Evolutionary conservation across 2,888 invertebrate species (phyloP).

Genomic region (Sarcophaga variegata): DNA sequence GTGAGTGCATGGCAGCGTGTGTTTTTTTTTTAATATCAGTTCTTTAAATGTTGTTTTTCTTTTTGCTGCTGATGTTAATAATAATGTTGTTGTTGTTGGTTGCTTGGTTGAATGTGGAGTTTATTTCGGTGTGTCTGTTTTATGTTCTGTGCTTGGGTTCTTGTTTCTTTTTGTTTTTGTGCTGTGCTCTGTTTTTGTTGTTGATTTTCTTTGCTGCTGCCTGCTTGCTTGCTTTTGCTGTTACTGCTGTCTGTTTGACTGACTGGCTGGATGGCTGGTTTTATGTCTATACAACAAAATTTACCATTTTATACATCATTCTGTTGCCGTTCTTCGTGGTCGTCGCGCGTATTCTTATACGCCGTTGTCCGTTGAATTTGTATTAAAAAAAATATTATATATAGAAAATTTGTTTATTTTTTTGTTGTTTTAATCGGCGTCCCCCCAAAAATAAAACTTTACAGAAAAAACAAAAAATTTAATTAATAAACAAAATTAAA

Average conservation of each 20-base stretch:
- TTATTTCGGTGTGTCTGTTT: neutral
- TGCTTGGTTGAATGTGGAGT: neutral
- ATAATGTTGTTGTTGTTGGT: conserved; percentile 47
- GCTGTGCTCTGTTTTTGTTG: conserved; percentile 64
- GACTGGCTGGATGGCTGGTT: conserved; percentile 62
- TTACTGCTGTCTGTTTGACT: conserved; percentile 40
- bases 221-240: neutral
- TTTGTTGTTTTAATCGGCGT: conserved; percentile 69
- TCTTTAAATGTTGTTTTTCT: conserved; percentile 13
- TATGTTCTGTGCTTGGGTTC: conserved; percentile 56
- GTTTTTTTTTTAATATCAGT: conserved; percentile 14
- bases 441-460: conserved; percentile 58
- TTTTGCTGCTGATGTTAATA: conserved; percentile 38
- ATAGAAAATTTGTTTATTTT: conserved; percentile 45
- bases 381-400: neutral
- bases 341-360: conserved; percentile 66
- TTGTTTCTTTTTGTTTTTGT: conserved; percentile 59
- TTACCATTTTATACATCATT: conserved; percentile 69
- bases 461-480: conserved; percentile 43
- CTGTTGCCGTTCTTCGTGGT: conserved; percentile 70
- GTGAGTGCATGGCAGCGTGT: neutral
- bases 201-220: conserved; percentile 52
- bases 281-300: conserved; percentile 69
- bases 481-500: conserved; percentile 40
- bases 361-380: conserved; percentile 67